phyloP scores from a whole-genome alignment of 1,140 invertebrate species.

The Bradysia coprophila region DNA sequence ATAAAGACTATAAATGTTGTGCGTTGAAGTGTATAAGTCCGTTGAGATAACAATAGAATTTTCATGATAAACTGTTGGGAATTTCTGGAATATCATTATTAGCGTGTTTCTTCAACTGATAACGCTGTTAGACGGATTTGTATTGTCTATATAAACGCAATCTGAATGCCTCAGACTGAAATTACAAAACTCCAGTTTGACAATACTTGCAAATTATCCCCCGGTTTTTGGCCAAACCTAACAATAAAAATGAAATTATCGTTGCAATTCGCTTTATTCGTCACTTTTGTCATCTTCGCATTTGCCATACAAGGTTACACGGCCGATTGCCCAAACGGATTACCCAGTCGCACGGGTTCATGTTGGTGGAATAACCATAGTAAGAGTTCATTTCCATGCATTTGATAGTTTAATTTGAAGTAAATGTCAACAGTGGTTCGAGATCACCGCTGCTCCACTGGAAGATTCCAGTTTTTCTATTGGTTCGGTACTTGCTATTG shows the following conservation, averaged over 20 bases:
- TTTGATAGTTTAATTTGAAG: not conserved
- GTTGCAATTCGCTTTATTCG: not conserved
- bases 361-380: not conserved
- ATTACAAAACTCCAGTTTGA: not conserved
- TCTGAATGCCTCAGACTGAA: not conserved
- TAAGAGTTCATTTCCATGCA: not conserved
- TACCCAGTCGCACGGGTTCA: not conserved
- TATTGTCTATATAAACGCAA: not conserved
- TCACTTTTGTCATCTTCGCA: not conserved
- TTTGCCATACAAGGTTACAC: not conserved
- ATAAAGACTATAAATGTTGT: too few relatives aligned
- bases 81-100: too few relatives aligned
- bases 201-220: not conserved
- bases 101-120: too few relatives aligned
- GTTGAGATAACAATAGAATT: too few relatives aligned
- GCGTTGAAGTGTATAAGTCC: too few relatives aligned
- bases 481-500: not conserved
- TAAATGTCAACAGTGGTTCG: not conserved
- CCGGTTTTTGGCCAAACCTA: not conserved
- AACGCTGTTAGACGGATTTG: not conserved
- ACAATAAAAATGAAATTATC: not conserved
- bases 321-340: not conserved
- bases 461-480: not conserved
- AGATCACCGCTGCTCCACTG: not conserved
- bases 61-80: too few relatives aligned